phyloP scores from a whole-genome alignment of 2,888 invertebrate species.

The Tenthredo mesomela region DNA sequence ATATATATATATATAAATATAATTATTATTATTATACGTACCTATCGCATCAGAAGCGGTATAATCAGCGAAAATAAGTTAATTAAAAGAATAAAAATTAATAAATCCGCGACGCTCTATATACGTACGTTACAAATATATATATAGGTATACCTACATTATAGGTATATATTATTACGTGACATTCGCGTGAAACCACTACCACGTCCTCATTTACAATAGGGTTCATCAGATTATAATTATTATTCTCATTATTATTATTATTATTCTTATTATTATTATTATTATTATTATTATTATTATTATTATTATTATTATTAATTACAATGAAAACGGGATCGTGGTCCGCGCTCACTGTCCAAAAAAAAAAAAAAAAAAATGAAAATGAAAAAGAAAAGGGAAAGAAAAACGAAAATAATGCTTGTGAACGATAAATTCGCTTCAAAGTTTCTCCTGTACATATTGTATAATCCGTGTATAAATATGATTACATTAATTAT shows the following conservation, averaged over 20 bases:
- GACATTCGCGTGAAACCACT: not conserved
- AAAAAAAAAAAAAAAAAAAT: conserved; percentile 34
- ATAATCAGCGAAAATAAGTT: not conserved
- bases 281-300: not conserved
- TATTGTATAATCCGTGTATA: conserved; percentile 78
- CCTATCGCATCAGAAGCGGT: too few species aligned
- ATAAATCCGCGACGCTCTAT: not conserved
- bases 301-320: not conserved
- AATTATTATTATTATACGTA: not conserved
- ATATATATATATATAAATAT: not conserved
- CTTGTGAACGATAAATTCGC: conserved; percentile 49
- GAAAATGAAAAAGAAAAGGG: conserved; percentile 35
- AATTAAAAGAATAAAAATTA: not conserved
- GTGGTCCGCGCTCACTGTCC: conserved; percentile 20
- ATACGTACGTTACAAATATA: not conserved
- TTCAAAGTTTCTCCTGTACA: conserved; percentile 71
- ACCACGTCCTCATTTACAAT: not conserved
- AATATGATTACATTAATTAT: conserved; percentile 75
- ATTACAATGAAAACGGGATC: not conserved
- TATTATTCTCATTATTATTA: not conserved
- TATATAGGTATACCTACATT: too few species aligned
- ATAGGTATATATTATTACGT: not conserved
- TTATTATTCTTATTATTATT: not conserved
- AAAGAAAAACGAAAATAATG: conserved; percentile 50
- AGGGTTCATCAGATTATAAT: not conserved